These are phyloP conservation scores for Pocota personata DNA, from an alignment of 2,888 invertebrate genomes.

Conservation along the genomic window DNA sequence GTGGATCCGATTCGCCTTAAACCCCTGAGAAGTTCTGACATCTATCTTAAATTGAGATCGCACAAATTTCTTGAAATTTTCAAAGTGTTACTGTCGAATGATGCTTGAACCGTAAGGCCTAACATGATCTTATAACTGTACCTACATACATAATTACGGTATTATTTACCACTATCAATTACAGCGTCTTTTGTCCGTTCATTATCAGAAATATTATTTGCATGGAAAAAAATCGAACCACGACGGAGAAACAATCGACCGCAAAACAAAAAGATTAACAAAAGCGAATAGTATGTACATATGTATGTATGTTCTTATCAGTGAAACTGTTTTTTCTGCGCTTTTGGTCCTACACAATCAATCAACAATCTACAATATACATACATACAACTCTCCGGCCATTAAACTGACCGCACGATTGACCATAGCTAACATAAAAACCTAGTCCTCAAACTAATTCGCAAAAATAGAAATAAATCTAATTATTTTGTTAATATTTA, in stretches of 20 bases:
- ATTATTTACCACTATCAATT: neutral
- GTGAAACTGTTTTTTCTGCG: neutral
- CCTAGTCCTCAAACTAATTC: neutral
- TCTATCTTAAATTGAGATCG: neutral
- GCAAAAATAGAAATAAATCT: neutral
- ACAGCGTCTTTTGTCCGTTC: neutral
- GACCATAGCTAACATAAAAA: neutral
- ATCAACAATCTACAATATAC: neutral
- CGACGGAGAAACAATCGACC: neutral
- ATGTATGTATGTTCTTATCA: neutral
- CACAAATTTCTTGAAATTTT: neutral
- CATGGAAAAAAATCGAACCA: neutral
- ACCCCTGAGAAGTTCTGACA: too few species aligned
- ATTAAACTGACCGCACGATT: conserved; percentile 14
- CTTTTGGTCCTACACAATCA: neutral
- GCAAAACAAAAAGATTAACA: neutral
- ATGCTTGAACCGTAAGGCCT: neutral
- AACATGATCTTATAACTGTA: neutral
- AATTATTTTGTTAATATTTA: neutral
- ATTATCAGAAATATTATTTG: neutral
- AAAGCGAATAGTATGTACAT: neutral
- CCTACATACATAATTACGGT: neutral
- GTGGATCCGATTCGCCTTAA: too few species aligned
- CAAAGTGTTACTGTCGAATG: too few species aligned
- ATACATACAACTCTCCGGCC: neutral